Conservation (phyloP, 2,113 vertebrate species). For the Oceanodroma tethys region DNA sequence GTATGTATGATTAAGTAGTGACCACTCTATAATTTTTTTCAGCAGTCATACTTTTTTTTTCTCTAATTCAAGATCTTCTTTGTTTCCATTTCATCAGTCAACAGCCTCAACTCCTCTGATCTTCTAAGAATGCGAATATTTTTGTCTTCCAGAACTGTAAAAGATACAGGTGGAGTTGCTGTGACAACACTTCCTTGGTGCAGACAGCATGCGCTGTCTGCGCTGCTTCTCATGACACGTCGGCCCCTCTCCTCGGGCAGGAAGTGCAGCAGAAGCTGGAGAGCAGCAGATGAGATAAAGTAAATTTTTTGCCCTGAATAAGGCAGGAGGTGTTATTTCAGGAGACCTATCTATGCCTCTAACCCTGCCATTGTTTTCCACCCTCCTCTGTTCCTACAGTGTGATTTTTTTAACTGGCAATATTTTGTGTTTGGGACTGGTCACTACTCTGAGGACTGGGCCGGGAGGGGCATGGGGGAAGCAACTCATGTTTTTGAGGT, state of each 20-base stretch:
- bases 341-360: not conserved
- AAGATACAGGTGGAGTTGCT: not conserved
- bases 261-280: not conserved
- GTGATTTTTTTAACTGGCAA: not conserved
- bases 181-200: not conserved
- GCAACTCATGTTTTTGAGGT: not conserved
- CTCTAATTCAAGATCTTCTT: not conserved
- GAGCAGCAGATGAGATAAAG: not conserved
- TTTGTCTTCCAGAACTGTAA: not conserved
- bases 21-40: not conserved
- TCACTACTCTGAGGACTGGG: not conserved
- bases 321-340: not conserved
- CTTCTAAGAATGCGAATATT: not conserved
- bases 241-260: fast-evolving
- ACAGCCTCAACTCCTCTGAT: not conserved
- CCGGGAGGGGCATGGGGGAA: fast-evolving
- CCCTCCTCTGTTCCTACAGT: not conserved
- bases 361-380: not conserved
- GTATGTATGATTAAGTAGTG: not conserved
- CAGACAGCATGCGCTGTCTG: not conserved
- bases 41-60: not conserved
- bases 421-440: not conserved
- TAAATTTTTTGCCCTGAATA: not conserved
- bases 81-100: not conserved
- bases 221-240: not conserved